Evolutionary conservation across 2,113 vertebrate species (phyloP).

Genomic region (Callaeas wilsoni): DNA sequence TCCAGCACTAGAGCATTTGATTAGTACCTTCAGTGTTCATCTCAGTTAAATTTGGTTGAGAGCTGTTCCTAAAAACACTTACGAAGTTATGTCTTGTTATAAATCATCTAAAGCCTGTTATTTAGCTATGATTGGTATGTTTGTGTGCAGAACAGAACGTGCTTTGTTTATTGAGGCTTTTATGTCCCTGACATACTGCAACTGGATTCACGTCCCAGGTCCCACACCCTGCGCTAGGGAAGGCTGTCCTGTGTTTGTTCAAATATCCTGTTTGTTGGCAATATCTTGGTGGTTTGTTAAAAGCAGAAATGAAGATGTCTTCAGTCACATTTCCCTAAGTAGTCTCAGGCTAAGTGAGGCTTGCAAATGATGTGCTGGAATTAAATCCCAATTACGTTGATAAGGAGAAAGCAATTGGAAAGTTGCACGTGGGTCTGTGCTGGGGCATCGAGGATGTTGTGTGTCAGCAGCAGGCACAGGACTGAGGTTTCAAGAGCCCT

Average conservation of each 20-base stretch:
- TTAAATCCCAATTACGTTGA: neutral
- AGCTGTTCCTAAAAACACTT: constrained; percentile 26
- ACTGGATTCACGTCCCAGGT: neutral
- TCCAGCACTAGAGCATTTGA: neutral
- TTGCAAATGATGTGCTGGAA: neutral
- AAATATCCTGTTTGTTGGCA: neutral
- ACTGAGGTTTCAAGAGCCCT: neutral
- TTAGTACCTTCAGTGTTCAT: constrained; percentile 4
- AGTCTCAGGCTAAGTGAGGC: neutral
- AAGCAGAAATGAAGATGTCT: neutral
- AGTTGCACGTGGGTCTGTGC: neutral
- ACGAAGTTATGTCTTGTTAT: neutral
- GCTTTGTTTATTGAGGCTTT: constrained; percentile 9
- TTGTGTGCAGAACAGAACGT: neutral
- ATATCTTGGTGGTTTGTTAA: neutral
- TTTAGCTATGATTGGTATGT: constrained; percentile 5
- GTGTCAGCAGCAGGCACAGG: neutral
- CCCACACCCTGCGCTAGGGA: neutral
- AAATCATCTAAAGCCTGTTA: neutral
- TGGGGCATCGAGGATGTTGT: fast-evolving
- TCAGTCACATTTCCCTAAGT: neutral
- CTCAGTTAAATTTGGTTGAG: neutral
- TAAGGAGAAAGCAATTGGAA: neutral
- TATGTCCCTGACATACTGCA: neutral
- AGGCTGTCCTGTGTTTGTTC: neutral